phyloP scores from a whole-genome alignment of 2,888 invertebrate genomes.

The Troilus luridus region DNA sequence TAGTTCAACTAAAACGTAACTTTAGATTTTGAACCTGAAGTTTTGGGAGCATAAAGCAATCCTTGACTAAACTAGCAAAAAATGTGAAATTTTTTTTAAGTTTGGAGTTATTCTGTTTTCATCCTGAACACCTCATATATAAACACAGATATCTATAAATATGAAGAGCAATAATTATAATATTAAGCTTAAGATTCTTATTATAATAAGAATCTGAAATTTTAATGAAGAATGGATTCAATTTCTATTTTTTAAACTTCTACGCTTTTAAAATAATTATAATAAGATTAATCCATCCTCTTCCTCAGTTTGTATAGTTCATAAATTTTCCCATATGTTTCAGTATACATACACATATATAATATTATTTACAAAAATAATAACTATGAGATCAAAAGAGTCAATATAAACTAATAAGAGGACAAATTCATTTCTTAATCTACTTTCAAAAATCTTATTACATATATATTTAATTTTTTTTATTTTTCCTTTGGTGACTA shows the following conservation, averaged over 20 bases:
- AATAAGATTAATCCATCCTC: background rate
- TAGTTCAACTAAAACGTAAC: too few relatives aligned
- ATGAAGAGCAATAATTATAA: background rate
- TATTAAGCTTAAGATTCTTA: background rate
- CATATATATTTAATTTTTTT: background rate
- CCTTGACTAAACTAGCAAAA: too few relatives aligned
- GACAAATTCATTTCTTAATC: conserved; percentile 32
- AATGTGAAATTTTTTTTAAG: too few relatives aligned
- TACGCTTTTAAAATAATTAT: background rate
- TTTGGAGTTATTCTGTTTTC: too few relatives aligned
- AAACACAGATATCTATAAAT: background rate
- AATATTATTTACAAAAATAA: conserved; percentile 49
- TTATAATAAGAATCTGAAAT: background rate
- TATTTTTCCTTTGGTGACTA: background rate
- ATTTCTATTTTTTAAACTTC: background rate
- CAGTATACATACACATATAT: conserved; percentile 42
- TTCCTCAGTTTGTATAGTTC: background rate
- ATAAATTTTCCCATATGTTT: conserved; percentile 11
- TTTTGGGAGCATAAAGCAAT: too few relatives aligned
- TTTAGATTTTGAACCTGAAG: too few relatives aligned
- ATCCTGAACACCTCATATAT: background rate
- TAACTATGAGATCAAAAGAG: conserved; percentile 46
- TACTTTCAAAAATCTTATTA: conserved; percentile 11
- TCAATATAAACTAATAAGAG: conserved; percentile 35
- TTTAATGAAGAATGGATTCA: background rate